Evolutionary conservation across 2,113 vertebrate genomes (phyloP).

Genomic region (Vimba vimba): DNA sequence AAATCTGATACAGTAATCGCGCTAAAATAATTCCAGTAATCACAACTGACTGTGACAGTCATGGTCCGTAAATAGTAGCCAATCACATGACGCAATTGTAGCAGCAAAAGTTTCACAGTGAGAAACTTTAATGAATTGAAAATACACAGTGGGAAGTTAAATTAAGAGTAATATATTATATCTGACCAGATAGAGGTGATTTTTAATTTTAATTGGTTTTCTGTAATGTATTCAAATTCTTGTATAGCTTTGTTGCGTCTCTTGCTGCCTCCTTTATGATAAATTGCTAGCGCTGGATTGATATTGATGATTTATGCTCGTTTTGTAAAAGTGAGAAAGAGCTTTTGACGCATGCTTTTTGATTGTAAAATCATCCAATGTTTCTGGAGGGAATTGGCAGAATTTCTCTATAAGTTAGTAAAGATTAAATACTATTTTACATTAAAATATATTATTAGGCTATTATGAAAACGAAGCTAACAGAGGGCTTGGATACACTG

Average conservation of each 20-base stretch:
- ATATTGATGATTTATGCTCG: no score
- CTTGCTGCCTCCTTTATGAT: not conserved
- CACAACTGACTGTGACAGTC: not conserved
- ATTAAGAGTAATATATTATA: not conserved
- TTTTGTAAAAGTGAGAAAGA: no score
- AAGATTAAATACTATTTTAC: no score
- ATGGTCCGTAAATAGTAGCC: no score
- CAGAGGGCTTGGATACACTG: no score
- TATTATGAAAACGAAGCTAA: no score
- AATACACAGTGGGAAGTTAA: not conserved
- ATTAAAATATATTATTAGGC: no score
- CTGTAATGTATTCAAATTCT: not conserved
- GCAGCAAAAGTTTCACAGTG: not conserved
- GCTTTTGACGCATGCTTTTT: no score
- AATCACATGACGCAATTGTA: not conserved
- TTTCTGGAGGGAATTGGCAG: no score
- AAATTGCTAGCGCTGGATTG: not conserved
- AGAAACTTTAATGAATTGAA: not conserved
- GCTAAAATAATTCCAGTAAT: not conserved
- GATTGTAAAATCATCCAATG: no score
- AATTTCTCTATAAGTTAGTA: no score
- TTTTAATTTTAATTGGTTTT: no score
- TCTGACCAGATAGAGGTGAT: not conserved
- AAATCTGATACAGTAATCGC: not conserved
- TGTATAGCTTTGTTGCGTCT: not conserved